Evolutionary conservation across 2,113 vertebrate species (phyloP).

Genomic region (Bubo blakistoni): DNA sequence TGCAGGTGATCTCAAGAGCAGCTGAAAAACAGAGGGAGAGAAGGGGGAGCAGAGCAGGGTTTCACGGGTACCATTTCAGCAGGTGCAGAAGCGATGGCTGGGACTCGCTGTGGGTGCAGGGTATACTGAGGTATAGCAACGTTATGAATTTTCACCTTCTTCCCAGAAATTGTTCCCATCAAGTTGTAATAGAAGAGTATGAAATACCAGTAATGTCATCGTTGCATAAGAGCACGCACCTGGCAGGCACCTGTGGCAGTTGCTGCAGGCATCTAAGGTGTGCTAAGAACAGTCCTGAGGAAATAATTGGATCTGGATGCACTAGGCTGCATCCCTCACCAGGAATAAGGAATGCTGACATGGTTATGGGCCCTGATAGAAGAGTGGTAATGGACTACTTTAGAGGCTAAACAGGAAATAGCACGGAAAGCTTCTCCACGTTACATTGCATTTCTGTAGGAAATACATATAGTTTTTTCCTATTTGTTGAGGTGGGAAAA

Average conservation of each 20-base stretch:
- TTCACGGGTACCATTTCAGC: fast-evolving
- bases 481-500: not conserved
- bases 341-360: not conserved
- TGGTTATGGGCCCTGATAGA: not conserved
- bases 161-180: not conserved
- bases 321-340: not conserved
- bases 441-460: not conserved
- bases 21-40: not conserved
- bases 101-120: not conserved
- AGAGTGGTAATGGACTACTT: not conserved
- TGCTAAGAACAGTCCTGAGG: not conserved
- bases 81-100: not conserved
- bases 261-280: not conserved
- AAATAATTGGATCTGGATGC: not conserved
- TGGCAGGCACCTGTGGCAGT: not conserved
- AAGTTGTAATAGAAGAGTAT: not conserved
- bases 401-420: not conserved
- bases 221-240: fast-evolving
- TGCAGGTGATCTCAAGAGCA: not conserved
- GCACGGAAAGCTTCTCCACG: fast-evolving
- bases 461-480: not conserved
- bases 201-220: not conserved
- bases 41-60: not conserved
- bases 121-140: not conserved
- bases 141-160: not conserved